Percentiles rank a stretch among this genome's conserved stretches.
Evolutionary conservation across 2,888 invertebrate genomes (phyloP).

Genomic region (Pocota personata): DNA sequence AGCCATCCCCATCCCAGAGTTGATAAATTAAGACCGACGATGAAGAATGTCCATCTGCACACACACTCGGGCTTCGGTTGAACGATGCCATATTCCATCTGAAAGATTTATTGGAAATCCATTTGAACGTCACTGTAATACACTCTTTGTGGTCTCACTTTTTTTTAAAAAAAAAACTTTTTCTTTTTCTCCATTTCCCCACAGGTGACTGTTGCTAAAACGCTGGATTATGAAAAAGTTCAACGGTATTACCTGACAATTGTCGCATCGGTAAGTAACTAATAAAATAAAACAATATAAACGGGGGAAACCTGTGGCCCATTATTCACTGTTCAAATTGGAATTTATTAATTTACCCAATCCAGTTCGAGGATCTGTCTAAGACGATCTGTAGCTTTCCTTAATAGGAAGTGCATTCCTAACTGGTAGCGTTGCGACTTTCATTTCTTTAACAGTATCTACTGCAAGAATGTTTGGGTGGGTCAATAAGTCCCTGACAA

Average conservation of each 20-base stretch:
- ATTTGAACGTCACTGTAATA: conserved; percentile 60
- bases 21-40: conserved; percentile 70
- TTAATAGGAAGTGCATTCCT: conserved; percentile 65
- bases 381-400: conserved; percentile 46
- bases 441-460: conserved; percentile 50
- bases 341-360: conserved; percentile 68
- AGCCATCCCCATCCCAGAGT: conserved; percentile 42
- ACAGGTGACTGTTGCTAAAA: conserved; percentile 91
- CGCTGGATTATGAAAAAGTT: conserved; percentile 93
- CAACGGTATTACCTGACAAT: conserved; percentile 94
- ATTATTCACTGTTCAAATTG: conserved; percentile 49
- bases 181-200: conserved; percentile 45
- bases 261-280: conserved; percentile 91
- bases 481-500: no score
- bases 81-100: conserved; percentile 47
- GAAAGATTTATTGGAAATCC: conserved; percentile 67
- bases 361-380: conserved; percentile 57
- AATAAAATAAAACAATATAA: conserved; percentile 38
- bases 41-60: conserved; percentile 56
- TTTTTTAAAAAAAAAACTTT: conserved; percentile 10
- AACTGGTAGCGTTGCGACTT: conserved; percentile 25
- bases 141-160: conserved; percentile 64
- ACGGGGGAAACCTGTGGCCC: conserved; percentile 11
- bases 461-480: neutral
- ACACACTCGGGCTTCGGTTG: neutral